Evolutionary conservation across 2,797 vertebrate genomes (phyloP), one percentile per base, ranked within the genome.

Genomic region (Streptopelia turtur): DNA sequence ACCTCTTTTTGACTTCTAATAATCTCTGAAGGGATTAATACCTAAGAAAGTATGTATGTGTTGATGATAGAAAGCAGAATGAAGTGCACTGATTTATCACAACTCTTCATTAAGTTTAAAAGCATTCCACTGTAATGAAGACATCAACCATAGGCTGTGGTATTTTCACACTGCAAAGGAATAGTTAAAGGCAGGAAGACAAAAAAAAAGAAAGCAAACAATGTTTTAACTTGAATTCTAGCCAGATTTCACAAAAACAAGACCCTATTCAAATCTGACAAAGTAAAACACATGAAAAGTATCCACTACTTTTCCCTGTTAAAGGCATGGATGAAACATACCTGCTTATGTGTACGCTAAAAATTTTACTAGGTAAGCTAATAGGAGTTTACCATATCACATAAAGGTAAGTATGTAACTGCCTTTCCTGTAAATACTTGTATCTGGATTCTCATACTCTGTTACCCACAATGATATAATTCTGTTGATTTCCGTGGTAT

Each of bases 31-130:
- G 95, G 94, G 86, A 95, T 96, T 97, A 97, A 96, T 97, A 97
- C 93, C 88, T 97, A 81, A 87, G 91, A 96, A 97, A 95, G 94
- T 92, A 96, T 97, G 92, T 95, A 97, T 80, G 96, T 97, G 97
- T 97, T 96, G 90, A 98, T 97, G 98, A 98, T 70, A 96, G 95
- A 98, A 98, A 98, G 91, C 98, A 98, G 98, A 97, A 97, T 95
- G 93, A 96, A 94, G 87, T 94, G 89, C 72, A 89, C 95, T 98
- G 98, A 98, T 98, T 98, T 98, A 98, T 94, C 96, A 92, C 89
- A 94, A 96, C 95, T 97, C 95, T 98, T 98, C 97, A 97, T 98
- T 97, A 98, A 97, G 96, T 97, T 98, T 98, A 98, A 98, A 98
- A 97, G 97, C 98, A 98, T 98, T 98, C 97, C 97, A 97, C 85